A percentile compares a stretch with the other conserved stretches of the same genome.
Evolutionary conservation across 2,888 invertebrate species (phyloP).

Genomic region (Schrankia costaestrigalis): DNA sequence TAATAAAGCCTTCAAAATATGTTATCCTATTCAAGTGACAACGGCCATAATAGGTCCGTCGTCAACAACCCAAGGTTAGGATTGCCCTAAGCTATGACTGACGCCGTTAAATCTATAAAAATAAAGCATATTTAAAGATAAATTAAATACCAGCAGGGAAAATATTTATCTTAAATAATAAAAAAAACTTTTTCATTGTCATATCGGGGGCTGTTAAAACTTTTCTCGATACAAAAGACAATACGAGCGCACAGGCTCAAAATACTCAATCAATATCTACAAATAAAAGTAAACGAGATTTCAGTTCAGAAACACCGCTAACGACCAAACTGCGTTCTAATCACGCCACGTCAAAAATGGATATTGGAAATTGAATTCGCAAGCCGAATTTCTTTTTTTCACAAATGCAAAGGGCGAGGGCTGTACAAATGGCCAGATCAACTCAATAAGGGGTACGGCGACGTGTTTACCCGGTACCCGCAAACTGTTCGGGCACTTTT

Average conservation of each 20-base stretch:
- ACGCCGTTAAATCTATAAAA: too few relatives aligned
- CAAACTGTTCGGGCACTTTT: constrained; percentile 69
- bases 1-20: too few relatives aligned
- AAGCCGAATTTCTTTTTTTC: constrained; percentile 63
- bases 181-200: too few relatives aligned
- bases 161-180: too few relatives aligned
- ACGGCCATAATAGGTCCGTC: too few relatives aligned
- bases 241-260: constrained; percentile 21
- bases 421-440: constrained; percentile 77
- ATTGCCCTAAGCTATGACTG: too few relatives aligned
- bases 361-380: constrained; percentile 78
- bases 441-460: constrained; percentile 74
- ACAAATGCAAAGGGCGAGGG: constrained; percentile 65
- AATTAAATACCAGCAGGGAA: too few relatives aligned
- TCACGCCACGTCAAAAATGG: constrained; percentile 79
- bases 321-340: constrained; percentile 79
- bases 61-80: too few relatives aligned
- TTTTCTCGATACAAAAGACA: constrained; percentile 10
- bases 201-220: neutral
- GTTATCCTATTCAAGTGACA: too few relatives aligned
- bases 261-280: constrained; percentile 51
- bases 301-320: constrained; percentile 54
- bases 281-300: constrained; percentile 53
- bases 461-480: constrained; percentile 78
- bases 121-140: too few relatives aligned